Conservation (phyloP, 2,888 invertebrate species). For the Meandrusa payeni region DNA sequence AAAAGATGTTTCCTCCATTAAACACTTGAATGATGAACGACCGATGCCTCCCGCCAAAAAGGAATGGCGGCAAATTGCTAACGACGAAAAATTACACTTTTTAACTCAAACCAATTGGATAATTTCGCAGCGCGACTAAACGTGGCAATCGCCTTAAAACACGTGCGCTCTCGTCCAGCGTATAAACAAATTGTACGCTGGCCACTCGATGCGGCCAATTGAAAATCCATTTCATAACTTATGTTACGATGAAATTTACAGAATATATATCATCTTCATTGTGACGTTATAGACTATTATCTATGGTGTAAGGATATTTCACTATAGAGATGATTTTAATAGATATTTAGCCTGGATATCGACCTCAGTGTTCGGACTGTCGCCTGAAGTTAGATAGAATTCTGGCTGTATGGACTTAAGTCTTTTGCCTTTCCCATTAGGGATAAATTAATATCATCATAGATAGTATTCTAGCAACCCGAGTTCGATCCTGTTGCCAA, state of each 20-base stretch:
- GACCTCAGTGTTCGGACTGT: no score
- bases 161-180: not conserved
- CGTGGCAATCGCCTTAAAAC: constrained; percentile 14
- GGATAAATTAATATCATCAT: no score
- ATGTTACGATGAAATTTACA: not conserved
- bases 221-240: constrained; percentile 16
- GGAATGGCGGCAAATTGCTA: constrained; percentile 13
- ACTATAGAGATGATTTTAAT: no score
- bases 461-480: no score
- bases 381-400: no score
- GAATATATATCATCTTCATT: no score
- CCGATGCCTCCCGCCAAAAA: constrained; percentile 1
- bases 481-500: no score
- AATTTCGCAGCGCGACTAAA: constrained; percentile 9
- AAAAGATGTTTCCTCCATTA: constrained; percentile 1
- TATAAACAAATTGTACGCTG: constrained; percentile 19
- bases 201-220: constrained; percentile 13
- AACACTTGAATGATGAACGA: constrained; percentile 5
- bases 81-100: constrained; percentile 18
- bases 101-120: constrained; percentile 13
- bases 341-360: no score
- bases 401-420: no score
- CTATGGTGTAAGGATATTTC: no score
- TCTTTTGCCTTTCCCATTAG: no score
- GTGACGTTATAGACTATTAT: no score